Conservation (phyloP, 2,888 invertebrate genomes). For the Andrena bucephala region DNA sequence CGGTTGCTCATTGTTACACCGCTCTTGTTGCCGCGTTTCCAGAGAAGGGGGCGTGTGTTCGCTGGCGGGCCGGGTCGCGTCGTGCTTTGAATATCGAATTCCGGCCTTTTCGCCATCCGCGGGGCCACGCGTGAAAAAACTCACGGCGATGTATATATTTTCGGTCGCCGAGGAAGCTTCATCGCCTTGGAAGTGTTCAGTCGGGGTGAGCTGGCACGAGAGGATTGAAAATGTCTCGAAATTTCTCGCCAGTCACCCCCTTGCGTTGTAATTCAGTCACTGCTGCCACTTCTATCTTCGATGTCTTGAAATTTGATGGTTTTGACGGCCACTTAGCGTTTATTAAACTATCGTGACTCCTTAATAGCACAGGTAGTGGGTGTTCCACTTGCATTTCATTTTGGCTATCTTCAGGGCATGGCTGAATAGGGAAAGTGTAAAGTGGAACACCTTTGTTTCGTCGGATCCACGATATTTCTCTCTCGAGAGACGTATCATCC, state of each 20-base stretch:
- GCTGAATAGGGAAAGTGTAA: background rate
- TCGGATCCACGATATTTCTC: background rate
- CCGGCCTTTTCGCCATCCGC: background rate
- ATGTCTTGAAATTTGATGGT: background rate
- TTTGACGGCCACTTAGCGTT: no score
- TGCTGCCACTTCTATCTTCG: background rate
- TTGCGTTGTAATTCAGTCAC: background rate
- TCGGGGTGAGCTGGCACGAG: background rate
- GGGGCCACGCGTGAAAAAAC: constrained; percentile 5
- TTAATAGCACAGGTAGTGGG: background rate
- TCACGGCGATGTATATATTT: background rate
- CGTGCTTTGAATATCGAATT: constrained; percentile 56
- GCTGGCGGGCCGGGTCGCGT: background rate
- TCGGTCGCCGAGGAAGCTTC: background rate
- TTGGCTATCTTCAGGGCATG: background rate
- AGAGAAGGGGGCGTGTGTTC: background rate
- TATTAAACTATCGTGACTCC: background rate
- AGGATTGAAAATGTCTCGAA: constrained; percentile 25
- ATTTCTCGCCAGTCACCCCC: background rate
- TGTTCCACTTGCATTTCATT: background rate
- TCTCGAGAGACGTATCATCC: constrained; percentile 1
- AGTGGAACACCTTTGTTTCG: background rate
- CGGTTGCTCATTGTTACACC: constrained; percentile 39
- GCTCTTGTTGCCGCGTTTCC: constrained; percentile 30
- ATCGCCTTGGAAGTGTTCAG: background rate